Evolutionary conservation across 2,113 vertebrate species (phyloP).

Genomic region (Catagonus wagneri): DNA sequence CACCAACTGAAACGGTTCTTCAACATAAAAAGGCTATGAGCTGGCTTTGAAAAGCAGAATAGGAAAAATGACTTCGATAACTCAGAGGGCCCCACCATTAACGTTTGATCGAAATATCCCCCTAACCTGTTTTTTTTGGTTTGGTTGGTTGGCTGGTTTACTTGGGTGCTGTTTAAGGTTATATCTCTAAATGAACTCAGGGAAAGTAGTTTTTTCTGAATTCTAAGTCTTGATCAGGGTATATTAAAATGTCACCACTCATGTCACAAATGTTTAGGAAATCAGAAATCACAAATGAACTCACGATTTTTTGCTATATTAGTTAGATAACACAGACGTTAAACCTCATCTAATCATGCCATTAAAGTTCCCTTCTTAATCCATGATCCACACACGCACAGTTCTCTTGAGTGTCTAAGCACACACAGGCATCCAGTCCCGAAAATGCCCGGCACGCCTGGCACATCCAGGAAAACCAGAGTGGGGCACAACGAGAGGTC

Average conservation of each 20-base stretch:
- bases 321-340: neutral
- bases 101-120: neutral
- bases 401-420: neutral
- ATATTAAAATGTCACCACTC: conserved; percentile 27
- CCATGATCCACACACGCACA: too few relatives aligned
- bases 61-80: neutral
- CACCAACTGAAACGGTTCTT: neutral
- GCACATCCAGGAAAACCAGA: neutral
- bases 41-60: neutral
- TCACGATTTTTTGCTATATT: conserved; percentile 23
- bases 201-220: conserved; percentile 40
- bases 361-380: neutral
- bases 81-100: neutral
- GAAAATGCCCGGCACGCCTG: neutral
- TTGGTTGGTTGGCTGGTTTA: too few relatives aligned
- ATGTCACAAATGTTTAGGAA: conserved; percentile 42
- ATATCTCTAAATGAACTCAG: neutral
- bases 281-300: conserved; percentile 47
- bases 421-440: neutral
- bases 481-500: neutral
- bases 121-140: neutral
- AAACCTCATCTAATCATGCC: neutral
- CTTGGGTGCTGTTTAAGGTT: neutral
- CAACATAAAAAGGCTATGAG: neutral
- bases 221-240: neutral